Evolutionary conservation across 2,888 invertebrate genomes (phyloP), one percentile per base, ranked within the genome.

Genomic region (Bombylius major): DNA sequence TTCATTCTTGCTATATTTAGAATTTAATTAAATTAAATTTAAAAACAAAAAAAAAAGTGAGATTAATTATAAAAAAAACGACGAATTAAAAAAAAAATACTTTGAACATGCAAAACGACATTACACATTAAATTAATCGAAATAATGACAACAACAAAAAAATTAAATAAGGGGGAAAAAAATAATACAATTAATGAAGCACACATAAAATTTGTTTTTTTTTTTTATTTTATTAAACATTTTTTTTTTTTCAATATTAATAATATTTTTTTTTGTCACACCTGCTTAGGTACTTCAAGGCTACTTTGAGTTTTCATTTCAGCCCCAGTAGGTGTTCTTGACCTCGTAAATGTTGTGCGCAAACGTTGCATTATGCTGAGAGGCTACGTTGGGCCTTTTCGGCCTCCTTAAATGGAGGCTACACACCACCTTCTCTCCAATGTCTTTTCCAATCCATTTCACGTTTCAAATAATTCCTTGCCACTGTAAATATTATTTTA

Each of bases 271-370:
- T 33, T 48, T 53, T 49, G 45, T 54, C 50, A 46, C 68, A 82
- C 82, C 80, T 89, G 89, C 71, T 89, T 89, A 63, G 92, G 91
- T 66, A 91, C 89, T 73, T 92, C 91, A 66, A 92, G 82, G 75
- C 89, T 90, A 76, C 88, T 89, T 72, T 90, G 90, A 63, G 87
- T 87, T 80, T 90, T 90, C 89, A 90, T 90, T 77, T 91, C 90
- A 69, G 87, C 86, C 64, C 89, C 89, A 61, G 89, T 91, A 61
- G 90, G 90, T 64, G 90, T 90, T 69, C 86, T 83, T 72, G 89
- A 89, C 70, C 90, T 83, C 77, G 86, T 88, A 80, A 90, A 89
- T 62, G 89, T 89, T 73, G 87, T 86, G 72, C 89, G 85, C 79
- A 90, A 79, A 71, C 73, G 72, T 57, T 73, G 72, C 73, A 73